A percentile compares a stretch with the other conserved stretches of the same genome.
phyloP scores from a whole-genome alignment of 2,888 invertebrate genomes.

The Acanthopleura granulata region DNA sequence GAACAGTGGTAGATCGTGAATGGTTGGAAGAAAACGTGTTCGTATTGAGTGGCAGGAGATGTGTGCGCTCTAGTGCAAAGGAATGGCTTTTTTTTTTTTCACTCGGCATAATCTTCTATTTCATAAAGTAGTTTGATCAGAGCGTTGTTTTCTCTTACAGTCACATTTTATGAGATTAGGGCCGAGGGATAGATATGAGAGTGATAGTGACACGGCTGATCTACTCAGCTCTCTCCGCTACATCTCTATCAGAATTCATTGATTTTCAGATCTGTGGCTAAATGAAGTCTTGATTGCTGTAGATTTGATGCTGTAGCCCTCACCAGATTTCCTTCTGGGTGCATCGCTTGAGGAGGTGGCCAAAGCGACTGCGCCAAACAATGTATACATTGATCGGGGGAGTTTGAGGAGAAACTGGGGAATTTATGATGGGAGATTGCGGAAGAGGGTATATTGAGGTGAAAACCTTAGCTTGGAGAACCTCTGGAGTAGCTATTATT shows the following conservation, averaged over 20 bases:
- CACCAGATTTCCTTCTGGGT: neutral
- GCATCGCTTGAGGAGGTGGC: neutral
- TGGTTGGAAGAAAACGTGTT: no score
- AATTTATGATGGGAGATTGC: constrained; percentile 12
- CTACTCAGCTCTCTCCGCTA: neutral
- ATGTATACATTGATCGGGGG: constrained; percentile 12
- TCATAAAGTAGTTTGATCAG: constrained; percentile 18
- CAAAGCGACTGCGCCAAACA: neutral
- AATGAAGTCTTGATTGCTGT: constrained; percentile 20
- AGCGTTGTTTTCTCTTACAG: neutral
- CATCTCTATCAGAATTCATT: constrained; percentile 8
- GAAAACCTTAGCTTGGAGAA: neutral
- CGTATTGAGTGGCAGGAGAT: no score
- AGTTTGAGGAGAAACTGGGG: constrained; percentile 1
- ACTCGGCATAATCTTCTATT: constrained; percentile 2
- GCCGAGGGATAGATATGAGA: constrained; percentile 6
- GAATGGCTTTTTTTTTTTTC: constrained; percentile 2
- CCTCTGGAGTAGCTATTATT: neutral
- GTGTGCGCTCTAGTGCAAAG: no score
- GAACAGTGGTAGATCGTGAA: no score
- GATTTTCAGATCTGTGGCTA: constrained; percentile 15
- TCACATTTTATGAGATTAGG: neutral
- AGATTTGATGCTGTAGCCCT: constrained; percentile 8
- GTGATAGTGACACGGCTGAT: constrained; percentile 16
- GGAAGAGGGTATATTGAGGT: neutral